Base-by-base conservation (phyloP, 2,888 invertebrate species). In the Augiades crinisus region DNA sequence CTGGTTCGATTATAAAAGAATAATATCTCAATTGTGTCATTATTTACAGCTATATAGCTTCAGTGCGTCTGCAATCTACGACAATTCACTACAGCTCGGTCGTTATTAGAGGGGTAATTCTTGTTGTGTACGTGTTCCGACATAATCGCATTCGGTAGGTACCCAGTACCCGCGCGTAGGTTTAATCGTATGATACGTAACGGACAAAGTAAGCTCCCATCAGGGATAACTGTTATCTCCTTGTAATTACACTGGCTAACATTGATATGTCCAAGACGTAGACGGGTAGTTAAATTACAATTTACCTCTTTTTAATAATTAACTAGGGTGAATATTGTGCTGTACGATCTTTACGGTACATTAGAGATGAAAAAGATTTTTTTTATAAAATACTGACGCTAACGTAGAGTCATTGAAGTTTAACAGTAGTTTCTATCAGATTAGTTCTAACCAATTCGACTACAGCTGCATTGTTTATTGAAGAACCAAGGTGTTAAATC, bases 61-160 rank as follows among this genome's bases (percentile, higher is more conserved):
- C 75, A 78, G 78, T 77, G 73, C 73, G 78, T 72, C 77, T 78
- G 75, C 76, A 85, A 84, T 86, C 82, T 80, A 79, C 79, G 76
- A 79, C 79, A 78, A 81, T 81, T 79, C 78, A 76, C 79, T 76
- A 72, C 72, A 72, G 68, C 70, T 3, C 69, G 75, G 69, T 80
- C 78, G 85, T 85, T 85, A 87, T 86, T 86, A 84, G 79, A 83
- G 80, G n/a, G 75, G 83, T 80, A 81, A 84, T 85, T 83, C 79
- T 76, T 77, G 73, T 72, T 63, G 67, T 70, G 76, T 78, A 83
- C 81, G 83, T 84, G 82, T 73, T 73, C 67, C 79, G 72, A 72
- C 73, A 72, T 81, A 81, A 84, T 81, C 74, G 74, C 75, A 73
- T 77, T 74, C 71, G 68, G 71, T 46, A 27, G 49, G 49, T 49